Evolutionary conservation across 1,140 invertebrate genomes (phyloP).

Genomic region (Drosophila lini): DNA sequence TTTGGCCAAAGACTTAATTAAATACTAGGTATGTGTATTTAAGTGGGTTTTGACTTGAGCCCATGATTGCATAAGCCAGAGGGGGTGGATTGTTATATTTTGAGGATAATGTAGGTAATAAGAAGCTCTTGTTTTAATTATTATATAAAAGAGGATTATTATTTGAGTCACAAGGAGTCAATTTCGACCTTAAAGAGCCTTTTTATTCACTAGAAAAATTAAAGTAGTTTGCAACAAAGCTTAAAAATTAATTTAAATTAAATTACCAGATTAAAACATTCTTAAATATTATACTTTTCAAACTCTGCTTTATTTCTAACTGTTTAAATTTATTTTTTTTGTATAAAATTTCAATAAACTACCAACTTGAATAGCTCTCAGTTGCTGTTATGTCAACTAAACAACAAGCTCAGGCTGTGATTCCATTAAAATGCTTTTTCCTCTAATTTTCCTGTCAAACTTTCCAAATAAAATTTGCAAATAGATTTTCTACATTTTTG

Average conservation of each 20-base stretch:
- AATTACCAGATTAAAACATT: too few species aligned
- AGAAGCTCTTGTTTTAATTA: neutral
- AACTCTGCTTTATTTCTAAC: too few species aligned
- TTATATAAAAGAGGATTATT: neutral
- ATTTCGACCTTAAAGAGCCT: too few species aligned
- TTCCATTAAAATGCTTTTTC: neutral
- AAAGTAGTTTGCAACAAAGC: too few species aligned
- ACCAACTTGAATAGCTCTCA: neutral
- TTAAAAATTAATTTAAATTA: too few species aligned
- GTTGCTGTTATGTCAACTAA: neutral
- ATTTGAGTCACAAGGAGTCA: too few species aligned
- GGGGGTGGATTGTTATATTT: neutral
- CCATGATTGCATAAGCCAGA: neutral
- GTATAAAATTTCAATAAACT: neutral
- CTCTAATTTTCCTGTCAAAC: neutral
- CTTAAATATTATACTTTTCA: too few species aligned
- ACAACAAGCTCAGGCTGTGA: conserved; percentile 3
- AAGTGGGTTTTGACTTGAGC: neutral
- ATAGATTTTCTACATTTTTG: conserved; percentile 22
- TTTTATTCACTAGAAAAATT: too few species aligned
- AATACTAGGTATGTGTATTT: conserved; percentile 7
- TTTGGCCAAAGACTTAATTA: conserved; percentile 12
- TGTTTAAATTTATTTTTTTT: neutral
- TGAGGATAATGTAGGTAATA: neutral
- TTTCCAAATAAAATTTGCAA: neutral